Conservation (phyloP, 1,140 invertebrate genomes). For the Brachionus asplanchnoidis region DNA sequence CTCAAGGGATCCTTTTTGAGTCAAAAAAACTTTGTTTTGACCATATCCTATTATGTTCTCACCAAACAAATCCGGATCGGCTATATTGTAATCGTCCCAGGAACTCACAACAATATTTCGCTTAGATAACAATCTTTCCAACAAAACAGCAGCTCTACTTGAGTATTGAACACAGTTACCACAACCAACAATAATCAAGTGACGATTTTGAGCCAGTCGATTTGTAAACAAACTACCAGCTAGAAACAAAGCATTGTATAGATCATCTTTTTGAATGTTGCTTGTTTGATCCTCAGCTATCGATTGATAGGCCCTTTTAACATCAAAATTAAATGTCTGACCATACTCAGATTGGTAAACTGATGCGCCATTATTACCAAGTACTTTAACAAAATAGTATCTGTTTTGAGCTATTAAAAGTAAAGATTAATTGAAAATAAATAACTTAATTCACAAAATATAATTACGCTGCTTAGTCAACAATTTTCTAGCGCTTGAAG, state of each 20-base stretch:
- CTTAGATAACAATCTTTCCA: background rate
- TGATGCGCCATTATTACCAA: slow-evolving; percentile 21
- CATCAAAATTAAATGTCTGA: slow-evolving; percentile 33
- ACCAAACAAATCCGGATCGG: background rate
- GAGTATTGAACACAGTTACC: slow-evolving; percentile 22
- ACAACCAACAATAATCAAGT: slow-evolving; percentile 32
- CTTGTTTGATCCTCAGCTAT: slow-evolving; percentile 1
- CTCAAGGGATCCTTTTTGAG: background rate
- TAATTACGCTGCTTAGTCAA: background rate
- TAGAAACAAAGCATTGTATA: slow-evolving; percentile 2
- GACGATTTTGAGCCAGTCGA: slow-evolving; percentile 8
- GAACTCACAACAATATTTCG: slow-evolving; percentile 34
- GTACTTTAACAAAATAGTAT: slow-evolving; percentile 32
- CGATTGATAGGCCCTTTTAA: background rate
- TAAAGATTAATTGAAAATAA: background rate
- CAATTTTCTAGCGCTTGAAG: background rate
- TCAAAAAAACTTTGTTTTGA: slow-evolving; percentile 17
- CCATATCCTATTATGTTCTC: slow-evolving; percentile 3
- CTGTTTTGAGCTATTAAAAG: slow-evolving; percentile 8
- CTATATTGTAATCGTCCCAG: slow-evolving; percentile 35
- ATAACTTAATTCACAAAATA: background rate
- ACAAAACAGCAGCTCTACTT: background rate
- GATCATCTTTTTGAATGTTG: background rate
- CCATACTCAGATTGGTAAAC: slow-evolving; percentile 10
- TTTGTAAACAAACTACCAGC: slow-evolving; percentile 24